Evolutionary conservation across 2,888 invertebrate species (phyloP), one percentile per base, ranked within the genome.

Genomic region (Scaptomyza flava): DNA sequence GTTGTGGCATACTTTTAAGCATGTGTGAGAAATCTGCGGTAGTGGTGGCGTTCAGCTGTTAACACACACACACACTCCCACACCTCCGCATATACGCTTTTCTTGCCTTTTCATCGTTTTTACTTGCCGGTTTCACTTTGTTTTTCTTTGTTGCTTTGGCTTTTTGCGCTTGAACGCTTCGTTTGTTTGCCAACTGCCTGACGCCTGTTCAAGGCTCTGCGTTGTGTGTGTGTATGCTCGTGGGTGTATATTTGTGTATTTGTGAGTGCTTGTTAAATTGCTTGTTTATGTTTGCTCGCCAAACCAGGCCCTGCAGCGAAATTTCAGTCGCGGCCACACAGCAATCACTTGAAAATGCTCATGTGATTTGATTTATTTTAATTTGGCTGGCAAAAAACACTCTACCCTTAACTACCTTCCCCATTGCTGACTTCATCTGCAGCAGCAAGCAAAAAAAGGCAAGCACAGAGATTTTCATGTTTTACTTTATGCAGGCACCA

Each of bases 131-230:
- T 42, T 6, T 31, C 56, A 6, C 27, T 27, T 27, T 27, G 48
- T 31, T 34, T 17, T 52, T 62, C 50, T 70, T 52, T 62, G 63
- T 42, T 68, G 62, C 56, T 56, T 76, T 83, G 75, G 79, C 79
- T 83, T 87, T 82, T 77, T 81, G 71, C 77, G 87, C 82, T 81
- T 84, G 88, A 87, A 82, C 87, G 87, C 88, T 88, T 87, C 87
- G 82, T 77, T 88, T 88, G 84, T 81, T 86, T 87, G 81, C 88
- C 80, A 81, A 80, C 81, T 77, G 80, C 78, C 79, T 76, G 77
- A 70, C 77, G 80, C 69, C 57, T 62, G 66, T 69, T 66, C 66
- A 67, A 69, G 76, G 47, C 61, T 43, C 79, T 34, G 68, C 46
- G 43, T n/a, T 48, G 57, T 41, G 30, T 46, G 47, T 31, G 30